Percentiles rank a stretch among this genome's conserved stretches.
Conservation (phyloP, 2,113 vertebrate species). For the Arizona elegans region DNA sequence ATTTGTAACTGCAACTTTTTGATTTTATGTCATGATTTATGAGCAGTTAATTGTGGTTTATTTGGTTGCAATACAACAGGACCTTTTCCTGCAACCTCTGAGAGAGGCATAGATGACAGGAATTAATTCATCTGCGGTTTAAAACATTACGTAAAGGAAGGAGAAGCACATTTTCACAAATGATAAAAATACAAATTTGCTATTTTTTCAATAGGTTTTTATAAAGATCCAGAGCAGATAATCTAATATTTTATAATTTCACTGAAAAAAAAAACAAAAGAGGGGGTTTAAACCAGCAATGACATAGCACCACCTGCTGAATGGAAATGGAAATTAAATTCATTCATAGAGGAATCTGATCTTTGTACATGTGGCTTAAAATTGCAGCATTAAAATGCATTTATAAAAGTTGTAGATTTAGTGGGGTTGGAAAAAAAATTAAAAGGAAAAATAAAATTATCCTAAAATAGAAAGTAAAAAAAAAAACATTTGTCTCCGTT, state of each 20-base stretch:
- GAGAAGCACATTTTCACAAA: background rate
- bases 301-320: constrained; percentile 11
- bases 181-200: background rate
- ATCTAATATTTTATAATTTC: background rate
- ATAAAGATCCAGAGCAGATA: background rate
- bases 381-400: background rate
- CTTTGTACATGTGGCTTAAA: background rate
- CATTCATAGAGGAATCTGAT: background rate
- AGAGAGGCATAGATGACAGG: background rate
- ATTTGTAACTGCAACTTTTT: background rate
- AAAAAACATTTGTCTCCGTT: background rate
- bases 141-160: background rate
- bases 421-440: background rate
- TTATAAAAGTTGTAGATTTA: background rate
- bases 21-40: background rate
- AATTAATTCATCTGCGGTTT: background rate
- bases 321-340: background rate
- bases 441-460: background rate
- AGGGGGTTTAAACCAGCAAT: background rate
- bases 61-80: background rate
- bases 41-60: background rate
- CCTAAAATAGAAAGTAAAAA: background rate
- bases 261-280: background rate
- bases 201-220: background rate
- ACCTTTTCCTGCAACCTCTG: background rate